A percentile compares a stretch with the other conserved stretches of the same genome.
Conservation (phyloP, 2,888 invertebrate species). For the Pseudanteris insignis region DNA sequence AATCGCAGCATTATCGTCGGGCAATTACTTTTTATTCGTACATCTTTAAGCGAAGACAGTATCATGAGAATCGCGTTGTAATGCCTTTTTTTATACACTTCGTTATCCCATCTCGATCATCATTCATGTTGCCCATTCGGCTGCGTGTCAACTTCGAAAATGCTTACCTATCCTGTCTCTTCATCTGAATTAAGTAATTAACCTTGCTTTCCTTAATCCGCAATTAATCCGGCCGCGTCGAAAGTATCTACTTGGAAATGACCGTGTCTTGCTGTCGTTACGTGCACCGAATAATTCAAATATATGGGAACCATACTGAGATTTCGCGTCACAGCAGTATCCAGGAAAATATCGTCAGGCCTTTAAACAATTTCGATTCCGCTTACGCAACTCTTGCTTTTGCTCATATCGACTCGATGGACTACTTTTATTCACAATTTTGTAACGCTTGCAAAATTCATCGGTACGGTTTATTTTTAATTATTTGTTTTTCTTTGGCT, state of each 20-base stretch:
- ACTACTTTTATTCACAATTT: conserved; percentile 8
- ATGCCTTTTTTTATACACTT: no score
- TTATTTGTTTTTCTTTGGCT: no score
- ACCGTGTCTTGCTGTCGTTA: conserved; percentile 52
- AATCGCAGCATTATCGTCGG: no score
- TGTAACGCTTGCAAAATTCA: conserved; percentile 11
- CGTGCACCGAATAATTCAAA: conserved; percentile 58
- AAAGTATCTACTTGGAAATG: conserved; percentile 63
- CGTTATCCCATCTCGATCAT: conserved; percentile 43
- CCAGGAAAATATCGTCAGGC: conserved; percentile 19
- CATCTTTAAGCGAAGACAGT: conserved; percentile 24
- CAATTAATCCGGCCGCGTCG: conserved; percentile 62
- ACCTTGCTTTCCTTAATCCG: conserved; percentile 65
- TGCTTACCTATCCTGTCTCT: conserved; percentile 50
- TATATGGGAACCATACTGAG: conserved; percentile 43
- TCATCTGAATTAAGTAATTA: conserved; percentile 61
- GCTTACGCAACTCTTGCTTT: neutral
- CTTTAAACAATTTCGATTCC: conserved; percentile 17
- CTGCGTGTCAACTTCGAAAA: conserved; percentile 43
- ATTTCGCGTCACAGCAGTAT: conserved; percentile 25
- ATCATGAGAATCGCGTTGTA: conserved; percentile 42
- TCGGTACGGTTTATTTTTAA: no score
- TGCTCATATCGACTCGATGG: neutral
- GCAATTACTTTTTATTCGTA: no score
- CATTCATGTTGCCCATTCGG: conserved; percentile 40